Base-by-base conservation (phyloP, 2,888 invertebrate genomes). In the Apotomis turbidana region DNA sequence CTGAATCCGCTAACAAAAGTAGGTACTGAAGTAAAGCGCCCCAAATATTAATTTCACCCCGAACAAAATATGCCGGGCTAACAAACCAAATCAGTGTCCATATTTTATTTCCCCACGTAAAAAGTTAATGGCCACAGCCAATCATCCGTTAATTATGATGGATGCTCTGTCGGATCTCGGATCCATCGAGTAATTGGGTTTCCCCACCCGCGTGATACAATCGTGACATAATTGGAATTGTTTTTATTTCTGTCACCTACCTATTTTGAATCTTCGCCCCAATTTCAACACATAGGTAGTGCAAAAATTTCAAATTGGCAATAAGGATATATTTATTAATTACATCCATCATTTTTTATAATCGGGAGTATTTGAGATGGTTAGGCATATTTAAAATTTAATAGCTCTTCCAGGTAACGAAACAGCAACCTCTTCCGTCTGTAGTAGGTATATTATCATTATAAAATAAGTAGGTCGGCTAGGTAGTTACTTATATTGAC, bases 131-230 rank as follows among this genome's bases (percentile, higher is more conserved):
- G 69, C 55, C 13, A 46, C 69, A 54, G 46, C 54, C 61, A 59
- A 51, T 52, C 54, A 61, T 36, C 12, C 36, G 46, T 8, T 70
- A 70, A 70, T 64, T 59, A 64, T 70, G 70, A 70, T 70, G 59
- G 70, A 70, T 70, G 46, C 15, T 54, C 64, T 44, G 70, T 57
- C 57, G 41, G 15, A 54, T 15, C 54, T 44, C 54, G 41, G 54
- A 59, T 9, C 64, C 58, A 59, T 70, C 44, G 12, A 46, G 70
- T 70, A 70, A 64, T 70, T 70, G 70, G 58, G 58, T 64, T 58
- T 58, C 36, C 63, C 13, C 52, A 15, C 51, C 66, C 46, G 46
- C 57, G 55, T 41, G 54, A 6, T 38, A 52, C 13, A 41, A 44
- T 49, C 3, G 49, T 49, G 10, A 41, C 41, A 41, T 6, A 49